Evolutionary conservation across 2,113 vertebrate species (phyloP).

Genomic region (Serinus canaria): DNA sequence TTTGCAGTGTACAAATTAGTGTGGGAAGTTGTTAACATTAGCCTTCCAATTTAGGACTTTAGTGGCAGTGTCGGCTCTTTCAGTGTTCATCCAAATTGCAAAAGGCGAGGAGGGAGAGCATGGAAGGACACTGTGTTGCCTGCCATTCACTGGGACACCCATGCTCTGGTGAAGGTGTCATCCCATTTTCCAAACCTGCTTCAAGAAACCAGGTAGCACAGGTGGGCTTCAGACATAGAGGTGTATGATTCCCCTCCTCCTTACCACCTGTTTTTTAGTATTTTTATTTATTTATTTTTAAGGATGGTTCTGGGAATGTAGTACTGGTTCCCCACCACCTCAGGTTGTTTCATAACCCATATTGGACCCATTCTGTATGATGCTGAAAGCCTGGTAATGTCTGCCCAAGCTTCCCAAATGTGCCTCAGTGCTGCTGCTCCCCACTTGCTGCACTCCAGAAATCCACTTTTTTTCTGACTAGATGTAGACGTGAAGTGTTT

Average conservation of each 20-base stretch:
- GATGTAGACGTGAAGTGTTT: background rate
- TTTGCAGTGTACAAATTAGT: constrained; percentile 30
- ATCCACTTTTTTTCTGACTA: background rate
- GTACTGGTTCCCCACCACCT: background rate
- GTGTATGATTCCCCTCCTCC: background rate
- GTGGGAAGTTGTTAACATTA: background rate
- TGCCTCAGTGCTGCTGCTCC: background rate
- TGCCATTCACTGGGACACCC: rapidly evolving
- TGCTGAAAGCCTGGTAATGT: background rate
- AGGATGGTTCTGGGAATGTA: background rate
- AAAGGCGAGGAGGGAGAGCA: background rate
- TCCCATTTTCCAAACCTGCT: background rate
- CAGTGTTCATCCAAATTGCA: rapidly evolving
- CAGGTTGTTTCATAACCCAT: background rate
- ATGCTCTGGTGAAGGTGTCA: background rate
- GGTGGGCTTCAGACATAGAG: rapidly evolving
- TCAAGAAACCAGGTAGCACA: background rate
- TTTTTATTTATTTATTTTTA: background rate
- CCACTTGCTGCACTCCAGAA: background rate
- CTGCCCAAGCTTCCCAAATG: background rate
- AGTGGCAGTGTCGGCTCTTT: background rate
- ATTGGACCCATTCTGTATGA: background rate
- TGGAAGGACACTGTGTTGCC: rapidly evolving
- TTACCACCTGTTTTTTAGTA: background rate
- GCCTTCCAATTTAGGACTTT: background rate